Base-by-base conservation (phyloP, 1,140 invertebrate genomes). In the Solen grandis region DNA sequence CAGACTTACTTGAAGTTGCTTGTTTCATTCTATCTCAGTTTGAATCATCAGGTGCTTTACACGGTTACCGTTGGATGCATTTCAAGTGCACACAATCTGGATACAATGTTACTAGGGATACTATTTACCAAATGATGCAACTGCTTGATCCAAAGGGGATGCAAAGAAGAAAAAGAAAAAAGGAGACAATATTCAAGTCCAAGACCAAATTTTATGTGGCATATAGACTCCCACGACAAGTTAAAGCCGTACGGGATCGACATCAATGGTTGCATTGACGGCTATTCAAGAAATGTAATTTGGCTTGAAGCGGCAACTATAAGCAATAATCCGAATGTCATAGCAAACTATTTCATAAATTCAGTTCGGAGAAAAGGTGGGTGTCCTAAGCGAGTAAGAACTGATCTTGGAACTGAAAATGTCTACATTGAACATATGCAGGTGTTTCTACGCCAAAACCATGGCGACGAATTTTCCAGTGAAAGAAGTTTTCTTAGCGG, bases 181-280 rank as follows among this genome's bases (percentile, higher is more conserved):
- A n/a, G 85, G 69, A 62, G 89, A 29, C 5, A 38, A 22, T 90
- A 88, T 62, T 54, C 52, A 22, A 57, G 22, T 16, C 70, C 38
- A 62, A 88, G 89, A 8, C 88, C 88, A 73, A 88, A 88, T 72
- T 82, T 65, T 79, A 5, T 86, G 0, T 91, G 90, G 89, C 90
- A 91, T 80, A 66, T 89, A 1, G 88, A 91, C 82, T 84, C 79
- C 0, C 88, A 89, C 81, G 90, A 90, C 62, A 89, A 91, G 81
- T 73, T 91, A 0, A 91, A 90, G 75, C 83, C 83, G 31, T 91
- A 78, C 76, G 90, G 90, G 4, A 78, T 91, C 27, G 81, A 79
- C 19, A 87, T 91, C 22, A 72, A 87, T 77, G 89, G 86, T 14
- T 86, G 84, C 41, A 87, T 91, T 14, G 88, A 90, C 79, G 90